Percentiles rank a stretch among this genome's conserved stretches.
Conservation (phyloP, 2,797 vertebrate genomes). For the Huso huso region DNA sequence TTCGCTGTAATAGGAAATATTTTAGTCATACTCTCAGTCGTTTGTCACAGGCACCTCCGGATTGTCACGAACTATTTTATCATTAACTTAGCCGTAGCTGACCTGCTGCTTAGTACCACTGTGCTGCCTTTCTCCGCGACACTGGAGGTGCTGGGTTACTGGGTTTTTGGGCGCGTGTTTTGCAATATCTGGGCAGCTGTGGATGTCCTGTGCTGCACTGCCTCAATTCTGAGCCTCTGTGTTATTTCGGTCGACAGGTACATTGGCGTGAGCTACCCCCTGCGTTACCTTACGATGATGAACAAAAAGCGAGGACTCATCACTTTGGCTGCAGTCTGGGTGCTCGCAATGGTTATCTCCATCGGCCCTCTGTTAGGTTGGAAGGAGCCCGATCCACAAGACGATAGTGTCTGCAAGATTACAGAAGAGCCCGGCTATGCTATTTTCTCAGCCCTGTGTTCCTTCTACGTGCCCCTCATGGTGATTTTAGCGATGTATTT, state of each 20-base stretch:
- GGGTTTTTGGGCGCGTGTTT: slow-evolving; percentile 61
- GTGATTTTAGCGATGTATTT: slow-evolving; percentile 39
- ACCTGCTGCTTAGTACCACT: slow-evolving; percentile 58
- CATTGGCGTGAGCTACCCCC: slow-evolving; percentile 60
- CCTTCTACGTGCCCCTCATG: slow-evolving; percentile 63
- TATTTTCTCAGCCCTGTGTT: slow-evolving; percentile 60
- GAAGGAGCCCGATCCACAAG: slow-evolving; percentile 58
- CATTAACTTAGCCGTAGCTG: slow-evolving; percentile 61
- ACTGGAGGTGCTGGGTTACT: slow-evolving; percentile 53
- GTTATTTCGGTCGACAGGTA: slow-evolving; percentile 68
- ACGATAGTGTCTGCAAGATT: slow-evolving; percentile 56
- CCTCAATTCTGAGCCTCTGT: slow-evolving; percentile 67
- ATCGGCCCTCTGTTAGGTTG: slow-evolving; percentile 65
- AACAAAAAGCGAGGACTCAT: slow-evolving; percentile 48
- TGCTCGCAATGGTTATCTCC: slow-evolving; percentile 53
- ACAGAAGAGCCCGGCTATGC: slow-evolving; percentile 61
- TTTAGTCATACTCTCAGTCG: slow-evolving; percentile 63
- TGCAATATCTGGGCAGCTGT: slow-evolving; percentile 62
- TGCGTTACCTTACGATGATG: slow-evolving; percentile 52
- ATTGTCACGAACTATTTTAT: slow-evolving; percentile 67
- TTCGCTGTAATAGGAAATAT: slow-evolving; percentile 66
- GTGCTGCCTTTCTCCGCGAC: slow-evolving; percentile 63
- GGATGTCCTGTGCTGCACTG: slow-evolving; percentile 69
- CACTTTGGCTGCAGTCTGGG: slow-evolving; percentile 52
- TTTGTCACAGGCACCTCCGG: slow-evolving; percentile 57